Conservation (phyloP, 2,113 vertebrate genomes). For the Chionodraco myersi region DNA sequence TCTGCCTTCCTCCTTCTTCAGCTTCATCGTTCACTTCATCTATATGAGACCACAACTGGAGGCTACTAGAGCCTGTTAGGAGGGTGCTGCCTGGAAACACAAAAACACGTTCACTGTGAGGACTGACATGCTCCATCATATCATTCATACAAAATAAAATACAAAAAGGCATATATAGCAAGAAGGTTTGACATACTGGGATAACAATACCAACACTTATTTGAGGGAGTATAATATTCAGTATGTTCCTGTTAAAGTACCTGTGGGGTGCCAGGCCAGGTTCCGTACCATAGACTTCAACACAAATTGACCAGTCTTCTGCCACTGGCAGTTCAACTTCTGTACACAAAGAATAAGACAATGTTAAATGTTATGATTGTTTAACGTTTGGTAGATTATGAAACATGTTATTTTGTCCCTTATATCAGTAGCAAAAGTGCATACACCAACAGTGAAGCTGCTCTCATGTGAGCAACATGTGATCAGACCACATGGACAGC, state of each 20-base stretch:
- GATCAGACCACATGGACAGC: conserved; percentile 24
- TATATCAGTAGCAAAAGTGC: conserved; percentile 32
- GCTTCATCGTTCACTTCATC: conserved; percentile 73
- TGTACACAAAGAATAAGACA: conserved; percentile 65
- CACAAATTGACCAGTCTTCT: conserved; percentile 93
- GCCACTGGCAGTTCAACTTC: conserved; percentile 92
- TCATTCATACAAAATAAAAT: not conserved
- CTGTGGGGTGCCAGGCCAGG: conserved; percentile 95
- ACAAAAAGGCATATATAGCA: not conserved
- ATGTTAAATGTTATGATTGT: not conserved
- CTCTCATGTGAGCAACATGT: conserved; percentile 46
- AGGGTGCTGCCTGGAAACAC: conserved; percentile 88
- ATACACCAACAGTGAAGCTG: conserved; percentile 29
- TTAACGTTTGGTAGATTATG: not conserved
- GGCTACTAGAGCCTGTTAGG: conserved; percentile 89
- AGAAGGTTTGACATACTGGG: not conserved
- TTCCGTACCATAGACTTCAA: conserved; percentile 89
- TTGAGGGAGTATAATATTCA: not conserved
- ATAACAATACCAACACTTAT: not conserved
- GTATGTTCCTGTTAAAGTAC: conserved; percentile 71
- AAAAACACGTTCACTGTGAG: conserved; percentile 16
- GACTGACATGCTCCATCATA: not conserved
- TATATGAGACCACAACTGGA: conserved; percentile 91
- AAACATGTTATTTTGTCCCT: not conserved
- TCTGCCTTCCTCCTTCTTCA: conserved; percentile 63